phyloP scores from a whole-genome alignment of 2,888 invertebrate genomes.

The Mamestra brassicae region DNA sequence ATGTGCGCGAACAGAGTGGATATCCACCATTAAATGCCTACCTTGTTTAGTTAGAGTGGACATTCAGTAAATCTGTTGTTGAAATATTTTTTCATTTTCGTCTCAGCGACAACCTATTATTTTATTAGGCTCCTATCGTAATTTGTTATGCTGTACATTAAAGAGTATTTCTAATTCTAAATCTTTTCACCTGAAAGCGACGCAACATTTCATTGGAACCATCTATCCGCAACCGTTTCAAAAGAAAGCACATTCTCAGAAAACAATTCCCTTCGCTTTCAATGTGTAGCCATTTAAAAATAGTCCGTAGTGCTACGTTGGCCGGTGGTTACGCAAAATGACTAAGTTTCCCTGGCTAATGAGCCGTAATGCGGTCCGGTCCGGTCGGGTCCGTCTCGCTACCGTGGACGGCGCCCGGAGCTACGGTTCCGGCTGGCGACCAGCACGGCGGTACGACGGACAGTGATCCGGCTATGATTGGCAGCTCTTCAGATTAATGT shows the following conservation, averaged over 20 bases:
- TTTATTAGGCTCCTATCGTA: too few relatives aligned
- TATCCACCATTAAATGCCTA: neutral
- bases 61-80: too few relatives aligned
- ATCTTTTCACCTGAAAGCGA: neutral
- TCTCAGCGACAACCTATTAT: too few relatives aligned
- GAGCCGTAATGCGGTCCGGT: slow-evolving; percentile 74
- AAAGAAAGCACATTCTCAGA: slow-evolving; percentile 33
- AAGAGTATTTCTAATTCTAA: too few relatives aligned
- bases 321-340: slow-evolving; percentile 71
- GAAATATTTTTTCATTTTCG: too few relatives aligned
- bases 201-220: neutral
- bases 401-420: slow-evolving; percentile 68
- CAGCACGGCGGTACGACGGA: slow-evolving; percentile 46
- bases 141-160: too few relatives aligned
- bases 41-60: neutral
- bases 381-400: slow-evolving; percentile 65
- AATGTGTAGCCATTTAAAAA: slow-evolving; percentile 50
- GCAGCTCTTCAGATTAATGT: slow-evolving; percentile 74
- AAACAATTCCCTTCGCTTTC: slow-evolving; percentile 37
- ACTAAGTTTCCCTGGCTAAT: slow-evolving; percentile 81
- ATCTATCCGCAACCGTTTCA: neutral
- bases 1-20: too few relatives aligned
- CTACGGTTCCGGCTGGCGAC: slow-evolving; percentile 24
- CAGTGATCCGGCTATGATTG: slow-evolving; percentile 74
- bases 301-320: slow-evolving; percentile 37